Conservation (phyloP, 2,113 vertebrate genomes). For the Phalacrocorax aristotelis region DNA sequence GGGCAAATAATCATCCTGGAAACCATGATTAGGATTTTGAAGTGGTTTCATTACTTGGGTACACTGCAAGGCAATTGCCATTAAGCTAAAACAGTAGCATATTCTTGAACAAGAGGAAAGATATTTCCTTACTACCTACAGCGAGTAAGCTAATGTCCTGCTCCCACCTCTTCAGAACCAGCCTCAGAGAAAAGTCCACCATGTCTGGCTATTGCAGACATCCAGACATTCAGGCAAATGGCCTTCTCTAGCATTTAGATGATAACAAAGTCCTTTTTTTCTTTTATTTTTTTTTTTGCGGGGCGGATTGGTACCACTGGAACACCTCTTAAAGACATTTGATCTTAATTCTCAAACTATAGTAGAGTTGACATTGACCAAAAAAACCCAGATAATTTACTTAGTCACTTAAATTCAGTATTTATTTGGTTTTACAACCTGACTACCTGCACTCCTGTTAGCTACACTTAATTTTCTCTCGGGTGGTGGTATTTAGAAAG, state of each 20-base stretch:
- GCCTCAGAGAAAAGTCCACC: background rate
- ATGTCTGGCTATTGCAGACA: background rate
- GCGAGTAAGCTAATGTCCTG: fast-evolving
- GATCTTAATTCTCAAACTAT: background rate
- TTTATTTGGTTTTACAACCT: background rate
- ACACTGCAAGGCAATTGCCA: background rate
- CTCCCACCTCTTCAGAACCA: background rate
- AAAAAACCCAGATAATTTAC: background rate
- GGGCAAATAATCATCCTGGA: background rate
- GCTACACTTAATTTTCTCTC: background rate
- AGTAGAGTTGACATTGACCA: background rate
- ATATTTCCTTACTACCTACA: background rate
- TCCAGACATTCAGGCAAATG: background rate
- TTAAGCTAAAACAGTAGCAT: background rate
- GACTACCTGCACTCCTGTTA: background rate
- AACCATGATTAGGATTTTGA: background rate
- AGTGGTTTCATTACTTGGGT: background rate
- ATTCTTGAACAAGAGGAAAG: background rate
- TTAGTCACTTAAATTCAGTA: background rate
- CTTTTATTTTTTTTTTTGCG: background rate
- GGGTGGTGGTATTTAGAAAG: background rate
- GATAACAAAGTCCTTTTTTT: background rate
- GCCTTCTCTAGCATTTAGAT: background rate
- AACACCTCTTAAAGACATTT: background rate
- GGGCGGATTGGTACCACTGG: background rate